Conservation (phyloP, 2,113 vertebrate species). For the Falcunculus frontatus region DNA sequence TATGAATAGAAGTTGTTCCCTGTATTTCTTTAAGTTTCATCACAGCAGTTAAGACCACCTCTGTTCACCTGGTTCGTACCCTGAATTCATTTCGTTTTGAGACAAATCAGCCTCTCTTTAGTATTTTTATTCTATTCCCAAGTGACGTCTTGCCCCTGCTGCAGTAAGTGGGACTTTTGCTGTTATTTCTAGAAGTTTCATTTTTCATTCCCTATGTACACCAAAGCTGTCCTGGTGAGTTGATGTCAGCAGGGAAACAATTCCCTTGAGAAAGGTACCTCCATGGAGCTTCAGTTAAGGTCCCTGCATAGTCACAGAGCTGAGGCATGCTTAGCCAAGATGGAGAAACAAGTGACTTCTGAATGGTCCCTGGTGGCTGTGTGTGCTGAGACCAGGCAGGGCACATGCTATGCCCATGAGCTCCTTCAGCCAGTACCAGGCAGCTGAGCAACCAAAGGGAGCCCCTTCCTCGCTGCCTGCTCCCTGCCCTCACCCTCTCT, state of each 20-base stretch:
- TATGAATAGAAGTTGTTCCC: not conserved
- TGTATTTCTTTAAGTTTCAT: not conserved
- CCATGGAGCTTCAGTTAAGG: fast-evolving
- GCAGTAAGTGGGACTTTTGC: not conserved
- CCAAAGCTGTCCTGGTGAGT: not conserved
- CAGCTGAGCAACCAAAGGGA: not conserved
- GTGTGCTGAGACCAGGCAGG: not conserved
- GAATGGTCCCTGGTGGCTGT: not conserved
- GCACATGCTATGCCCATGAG: not conserved
- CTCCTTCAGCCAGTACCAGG: not conserved
- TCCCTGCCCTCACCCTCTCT: not conserved
- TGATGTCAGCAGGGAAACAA: not conserved
- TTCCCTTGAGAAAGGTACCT: not conserved
- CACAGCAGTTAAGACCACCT: not conserved
- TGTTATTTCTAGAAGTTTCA: not conserved
- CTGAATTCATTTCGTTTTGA: not conserved
- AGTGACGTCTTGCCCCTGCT: not conserved
- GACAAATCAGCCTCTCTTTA: not conserved
- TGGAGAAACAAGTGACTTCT: not conserved
- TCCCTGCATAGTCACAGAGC: not conserved
- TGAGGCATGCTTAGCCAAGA: not conserved
- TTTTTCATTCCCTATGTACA: not conserved
- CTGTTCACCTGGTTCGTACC: not conserved
- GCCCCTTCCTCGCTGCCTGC: not conserved
- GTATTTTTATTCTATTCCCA: not conserved